Evolutionary conservation across 2,113 vertebrate species (phyloP).

Genomic region (Hemibagrus wyckioides): DNA sequence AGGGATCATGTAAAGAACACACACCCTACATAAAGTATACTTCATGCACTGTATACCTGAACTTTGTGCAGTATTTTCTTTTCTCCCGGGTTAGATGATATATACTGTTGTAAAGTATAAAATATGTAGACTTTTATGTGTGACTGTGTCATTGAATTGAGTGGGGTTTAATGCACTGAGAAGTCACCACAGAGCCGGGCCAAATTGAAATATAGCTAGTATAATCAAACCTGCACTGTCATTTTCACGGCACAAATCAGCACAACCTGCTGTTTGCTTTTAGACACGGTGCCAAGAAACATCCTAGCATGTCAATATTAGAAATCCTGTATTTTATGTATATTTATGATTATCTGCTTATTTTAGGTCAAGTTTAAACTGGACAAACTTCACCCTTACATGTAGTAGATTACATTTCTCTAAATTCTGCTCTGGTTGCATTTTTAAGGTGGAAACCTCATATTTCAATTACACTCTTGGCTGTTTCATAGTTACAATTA

Average conservation of each 20-base stretch:
- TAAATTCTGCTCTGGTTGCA: neutral
- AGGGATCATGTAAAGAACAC: constrained; percentile 11
- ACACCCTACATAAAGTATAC: neutral
- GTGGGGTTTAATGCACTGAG: neutral
- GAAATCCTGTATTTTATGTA: neutral
- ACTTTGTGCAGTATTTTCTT: neutral
- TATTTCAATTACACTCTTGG: neutral
- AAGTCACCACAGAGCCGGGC: neutral
- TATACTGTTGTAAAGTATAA: neutral
- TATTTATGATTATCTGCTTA: neutral
- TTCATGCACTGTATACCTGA: neutral
- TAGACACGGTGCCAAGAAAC: neutral
- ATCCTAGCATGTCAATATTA: neutral
- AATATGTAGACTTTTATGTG: neutral
- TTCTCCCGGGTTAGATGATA: neutral
- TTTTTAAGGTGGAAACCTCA: neutral
- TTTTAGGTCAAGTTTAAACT: neutral
- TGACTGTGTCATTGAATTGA: no score
- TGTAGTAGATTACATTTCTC: neutral
- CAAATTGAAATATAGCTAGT: neutral
- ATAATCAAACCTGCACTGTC: neutral
- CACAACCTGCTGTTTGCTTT: neutral
- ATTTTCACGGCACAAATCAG: neutral
- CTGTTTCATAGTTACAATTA: neutral
- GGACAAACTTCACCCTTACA: neutral